Evolutionary conservation across 2,888 invertebrate genomes (phyloP), one percentile per base, ranked within the genome.

Genomic region (Idaea dimidiata): DNA sequence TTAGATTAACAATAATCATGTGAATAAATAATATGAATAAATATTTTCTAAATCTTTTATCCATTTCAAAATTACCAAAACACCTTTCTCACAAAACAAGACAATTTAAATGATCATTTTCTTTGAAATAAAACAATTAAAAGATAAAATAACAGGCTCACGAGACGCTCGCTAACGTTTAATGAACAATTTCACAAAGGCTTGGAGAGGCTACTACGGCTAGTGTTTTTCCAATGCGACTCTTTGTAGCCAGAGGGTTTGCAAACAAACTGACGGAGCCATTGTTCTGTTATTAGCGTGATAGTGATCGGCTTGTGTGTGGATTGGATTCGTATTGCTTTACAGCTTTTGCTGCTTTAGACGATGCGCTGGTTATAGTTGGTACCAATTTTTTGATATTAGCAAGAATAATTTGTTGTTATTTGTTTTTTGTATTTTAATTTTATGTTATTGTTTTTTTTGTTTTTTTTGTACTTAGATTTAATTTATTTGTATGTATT

Each of bases 151-250:
- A 43, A 43, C 43, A 43, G 10, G 8, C 43, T 43, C 43, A 43
- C 43, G 43, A 32, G 4, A 43, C 43, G 43, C 14, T 43, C 43
- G 43, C 5, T 10, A 43, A 6, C 54, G 65, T 64, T 67, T 66
- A 66, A 71, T 67, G 64, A 71, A 66, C 62, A 64, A 62, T 62
- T 62, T 63, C 65, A 64, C 66, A 64, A 66, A 66, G 65, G 66
- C 60, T 59, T 63, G 64, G 59, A 67, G n/a, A n/a, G n/a, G n/a
- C n/a, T n/a, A n/a, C n/a, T n/a, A 67, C 66, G 65, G 10, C 43
- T 43, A 10, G 6, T 6, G 43, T 43, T 43, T 43, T 7, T 43
- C 10, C 43, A 43, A 43, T 43, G 43, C 43, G 43, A 43, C 43
- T 43, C 43, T 43, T 43, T 43, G 43, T 43, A 43, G 43, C 43